A percentile compares a stretch with the other conserved stretches of the same genome.
These are phyloP conservation scores for Eurytoma californica DNA, from an alignment of 2,888 invertebrate species.

Conservation along the genomic window DNA sequence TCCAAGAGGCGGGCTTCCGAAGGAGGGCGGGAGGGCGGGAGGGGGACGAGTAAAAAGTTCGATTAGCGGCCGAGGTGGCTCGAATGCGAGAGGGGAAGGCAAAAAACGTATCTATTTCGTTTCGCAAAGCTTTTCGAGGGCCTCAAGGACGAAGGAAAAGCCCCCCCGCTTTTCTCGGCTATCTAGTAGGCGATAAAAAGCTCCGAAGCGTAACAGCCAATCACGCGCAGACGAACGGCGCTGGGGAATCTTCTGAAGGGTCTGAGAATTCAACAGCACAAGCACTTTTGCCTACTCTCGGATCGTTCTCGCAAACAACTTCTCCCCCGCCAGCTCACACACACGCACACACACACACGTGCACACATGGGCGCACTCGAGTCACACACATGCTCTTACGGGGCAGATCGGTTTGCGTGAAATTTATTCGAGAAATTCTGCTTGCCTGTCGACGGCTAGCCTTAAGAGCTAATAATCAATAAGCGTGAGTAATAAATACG, in stretches of 20 bases:
- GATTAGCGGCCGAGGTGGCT: conserved; percentile 11
- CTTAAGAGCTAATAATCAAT: conserved; percentile 39
- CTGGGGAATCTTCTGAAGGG: conserved; percentile 13
- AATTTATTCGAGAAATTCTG: conserved; percentile 39
- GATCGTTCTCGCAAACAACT: conserved; percentile 32
- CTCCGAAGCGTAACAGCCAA: conserved; percentile 51
- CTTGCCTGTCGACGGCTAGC: conserved; percentile 2
- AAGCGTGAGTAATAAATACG: conserved; percentile 18
- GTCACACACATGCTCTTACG: not conserved
- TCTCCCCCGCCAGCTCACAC: not conserved
- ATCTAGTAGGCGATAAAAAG: conserved; percentile 53
- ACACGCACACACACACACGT: conserved; percentile 2
- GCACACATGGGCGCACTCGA: not conserved
- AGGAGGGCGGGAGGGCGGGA: too few species aligned
- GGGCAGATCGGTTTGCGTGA: conserved; percentile 7
- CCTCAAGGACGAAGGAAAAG: conserved; percentile 22
- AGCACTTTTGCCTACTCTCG: conserved; percentile 32
- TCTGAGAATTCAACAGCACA: conserved; percentile 26
- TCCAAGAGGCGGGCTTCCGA: not conserved
- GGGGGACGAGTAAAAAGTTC: conserved; percentile 14
- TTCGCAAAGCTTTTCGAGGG: conserved; percentile 17
- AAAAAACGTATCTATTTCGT: conserved; percentile 34
- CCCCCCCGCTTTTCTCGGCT: conserved; percentile 36
- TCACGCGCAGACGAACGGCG: conserved; percentile 35
- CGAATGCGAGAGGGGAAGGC: not conserved